phyloP scores from a whole-genome alignment of 2,797 vertebrate species.

The Sebastes kiyomatsui region DNA sequence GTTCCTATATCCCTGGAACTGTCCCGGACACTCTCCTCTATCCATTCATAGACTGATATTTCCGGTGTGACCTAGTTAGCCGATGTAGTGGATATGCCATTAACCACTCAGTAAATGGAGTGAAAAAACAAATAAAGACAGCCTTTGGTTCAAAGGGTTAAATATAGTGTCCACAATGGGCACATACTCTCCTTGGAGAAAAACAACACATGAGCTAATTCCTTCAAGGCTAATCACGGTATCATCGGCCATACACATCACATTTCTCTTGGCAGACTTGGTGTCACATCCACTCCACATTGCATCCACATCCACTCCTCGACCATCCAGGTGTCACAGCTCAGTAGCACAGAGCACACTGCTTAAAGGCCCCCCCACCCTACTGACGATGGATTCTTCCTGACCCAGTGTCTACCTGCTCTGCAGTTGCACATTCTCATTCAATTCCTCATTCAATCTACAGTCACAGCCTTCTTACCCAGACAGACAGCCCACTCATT shows the following conservation, averaged over 20 bases:
- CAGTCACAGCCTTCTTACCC: background rate
- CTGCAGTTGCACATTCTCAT: background rate
- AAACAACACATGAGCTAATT: background rate
- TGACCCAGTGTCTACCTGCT: constrained; percentile 1
- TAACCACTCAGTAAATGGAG: too few relatives aligned
- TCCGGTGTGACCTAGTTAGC: background rate
- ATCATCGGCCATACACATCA: background rate
- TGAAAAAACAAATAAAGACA: background rate
- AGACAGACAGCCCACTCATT: background rate
- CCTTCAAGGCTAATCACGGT: background rate
- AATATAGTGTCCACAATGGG: background rate
- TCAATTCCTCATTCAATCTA: constrained; percentile 8
- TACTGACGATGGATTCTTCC: constrained; percentile 1
- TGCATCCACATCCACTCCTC: too few relatives aligned
- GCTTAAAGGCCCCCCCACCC: background rate
- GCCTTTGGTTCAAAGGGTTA: background rate
- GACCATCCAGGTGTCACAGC: background rate
- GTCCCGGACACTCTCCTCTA: background rate
- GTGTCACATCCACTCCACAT: background rate
- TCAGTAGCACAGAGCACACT: background rate
- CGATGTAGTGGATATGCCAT: background rate
- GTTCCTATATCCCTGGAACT: background rate
- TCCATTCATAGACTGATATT: background rate
- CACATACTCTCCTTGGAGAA: background rate
- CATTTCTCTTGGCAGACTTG: background rate